Evolutionary conservation across 2,113 vertebrate genomes (phyloP).

Genomic region (Physeter macrocephalus): DNA sequence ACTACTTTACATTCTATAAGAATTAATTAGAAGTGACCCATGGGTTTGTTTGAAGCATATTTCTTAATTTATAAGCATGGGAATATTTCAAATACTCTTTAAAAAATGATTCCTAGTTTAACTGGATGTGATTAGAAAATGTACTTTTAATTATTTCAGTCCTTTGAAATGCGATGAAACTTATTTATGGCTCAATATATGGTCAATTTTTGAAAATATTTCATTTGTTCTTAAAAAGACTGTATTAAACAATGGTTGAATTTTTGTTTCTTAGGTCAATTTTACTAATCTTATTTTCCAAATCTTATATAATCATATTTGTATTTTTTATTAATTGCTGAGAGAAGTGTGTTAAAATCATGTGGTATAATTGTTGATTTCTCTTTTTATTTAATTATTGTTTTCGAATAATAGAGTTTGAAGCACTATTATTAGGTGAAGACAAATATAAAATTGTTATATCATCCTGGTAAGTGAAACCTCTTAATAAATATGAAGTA

Average conservation of each 20-base stretch:
- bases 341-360: background rate
- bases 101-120: background rate
- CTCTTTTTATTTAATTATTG: background rate
- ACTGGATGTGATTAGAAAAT: background rate
- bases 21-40: background rate
- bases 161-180: background rate
- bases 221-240: background rate
- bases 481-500: background rate
- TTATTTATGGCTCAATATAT: background rate
- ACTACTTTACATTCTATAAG: background rate
- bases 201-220: background rate
- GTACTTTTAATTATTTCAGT: background rate
- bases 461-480: background rate
- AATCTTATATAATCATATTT: background rate
- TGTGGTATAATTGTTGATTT: background rate
- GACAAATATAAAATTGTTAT: background rate
- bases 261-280: background rate
- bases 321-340: background rate
- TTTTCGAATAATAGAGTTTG: background rate
- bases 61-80: background rate
- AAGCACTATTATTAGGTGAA: background rate
- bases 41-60: background rate
- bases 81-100: background rate
- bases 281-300: background rate
- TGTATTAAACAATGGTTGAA: background rate